Evolutionary conservation across 37 sponge, comb jelly and placozoan genomes (phyloP), one percentile per base, ranked within the genome.

Genomic region (Agelas oroides): DNA sequence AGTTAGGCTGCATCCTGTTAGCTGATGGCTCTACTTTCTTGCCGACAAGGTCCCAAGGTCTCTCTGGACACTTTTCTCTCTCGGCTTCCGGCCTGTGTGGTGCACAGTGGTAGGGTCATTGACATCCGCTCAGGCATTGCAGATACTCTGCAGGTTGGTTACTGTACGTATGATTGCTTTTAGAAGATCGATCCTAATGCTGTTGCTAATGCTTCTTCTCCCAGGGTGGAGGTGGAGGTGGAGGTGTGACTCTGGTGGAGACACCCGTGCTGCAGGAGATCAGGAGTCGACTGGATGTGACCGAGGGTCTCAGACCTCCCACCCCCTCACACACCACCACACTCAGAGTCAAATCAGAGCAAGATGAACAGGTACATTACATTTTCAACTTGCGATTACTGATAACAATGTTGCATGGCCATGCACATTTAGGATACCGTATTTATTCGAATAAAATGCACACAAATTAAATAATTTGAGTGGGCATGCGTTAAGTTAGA

Each of bases 101-200:
- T 98, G 32, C 86, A 71, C 56, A 78, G 88, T 35, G 98, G 96
- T 0, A 85, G 86, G 46, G 85, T 98, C 52, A 84, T 98, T 38
- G 88, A 94, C 58, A 80, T 98, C 65, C 81, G 96, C n/a, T 59
- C 89, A 27, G 94, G 93, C n/a, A 84, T 96, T 5, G 64, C 54
- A 17, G 75, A 84, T 11, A 59, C 66, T 5, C 54, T 96, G 16
- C 71, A 88, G 61, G 92, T 12, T 3, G 46, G 3, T 46, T 46
- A 8, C 46, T 8, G n/a, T n/a, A n/a, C n/a, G n/a, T n/a, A n/a
- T n/a, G n/a, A n/a, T n/a, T n/a, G n/a, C n/a, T n/a, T n/a, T n/a
- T n/a, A n/a, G n/a, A n/a, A n/a, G n/a, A n/a, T n/a, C n/a, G n/a
- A n/a, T n/a, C n/a, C n/a, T n/a, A n/a, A n/a, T n/a, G 6, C 46